Evolutionary conservation across 2,888 invertebrate species (phyloP), one percentile per base, ranked within the genome.

Genomic region (Gnatocerus cornutus): DNA sequence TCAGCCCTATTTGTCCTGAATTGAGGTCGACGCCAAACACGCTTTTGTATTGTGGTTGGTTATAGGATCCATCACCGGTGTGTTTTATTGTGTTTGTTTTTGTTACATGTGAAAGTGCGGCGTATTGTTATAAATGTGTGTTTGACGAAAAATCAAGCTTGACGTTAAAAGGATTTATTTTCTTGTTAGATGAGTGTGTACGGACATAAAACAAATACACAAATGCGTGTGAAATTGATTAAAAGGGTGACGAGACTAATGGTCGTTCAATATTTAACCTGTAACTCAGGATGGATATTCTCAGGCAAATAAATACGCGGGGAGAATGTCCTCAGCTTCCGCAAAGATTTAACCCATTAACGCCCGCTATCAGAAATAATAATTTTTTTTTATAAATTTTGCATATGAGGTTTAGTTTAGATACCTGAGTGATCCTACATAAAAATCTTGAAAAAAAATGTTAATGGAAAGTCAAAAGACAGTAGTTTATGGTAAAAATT

Each of bases 31-130:
- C 61, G 27, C 27, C 53, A 30, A 63, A 63, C 63, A 63, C 9
- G 46, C 52, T 63, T 63, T 63, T 63, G 61, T 61, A 48, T 48
- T 48, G 63, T 30, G 53, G 52, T 30, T 12, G 52, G 52, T 43
- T 53, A 53, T 45, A 43, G 63, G 63, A 41, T 53, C 52, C 63
- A 63, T 62, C 62, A 62, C 62, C 62, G 62, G 62, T 62, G 62
- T 62, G 50, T 63, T 63, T 63, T 63, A 63, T 63, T 52, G 43
- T 53, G 63, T 63, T 63, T 53, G 63, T 63, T 63, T 63, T 63
- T 63, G 52, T 59, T 59, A 59, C 59, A 59, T 45, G 59, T 63
- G 63, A 53, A 52, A 52, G 52, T 53, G 52, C 45, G 43, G 37
- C 27, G 61, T 50, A 61, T 61, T 61, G 61, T 61, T 50, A 50